Evolutionary conservation across 1,140 invertebrate genomes (phyloP).

Genomic region (Euborellia annulipes): DNA sequence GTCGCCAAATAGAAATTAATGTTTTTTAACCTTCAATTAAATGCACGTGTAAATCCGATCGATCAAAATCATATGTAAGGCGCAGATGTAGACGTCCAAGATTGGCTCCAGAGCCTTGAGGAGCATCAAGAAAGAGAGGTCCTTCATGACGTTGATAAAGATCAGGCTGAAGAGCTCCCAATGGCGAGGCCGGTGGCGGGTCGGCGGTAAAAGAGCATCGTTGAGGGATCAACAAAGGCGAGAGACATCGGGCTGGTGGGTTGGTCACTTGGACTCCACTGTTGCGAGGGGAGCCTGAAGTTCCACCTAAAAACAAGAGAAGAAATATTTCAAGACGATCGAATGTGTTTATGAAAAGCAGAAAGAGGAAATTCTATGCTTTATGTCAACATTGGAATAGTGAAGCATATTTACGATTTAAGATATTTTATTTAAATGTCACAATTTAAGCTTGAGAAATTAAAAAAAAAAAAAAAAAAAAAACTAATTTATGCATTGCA

Average conservation of each 20-base stretch:
- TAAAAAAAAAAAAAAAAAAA: no score
- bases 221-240: conserved; percentile 18
- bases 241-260: conserved; percentile 13
- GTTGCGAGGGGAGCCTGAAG: background rate
- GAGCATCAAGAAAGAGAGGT: conserved; percentile 48
- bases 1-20: conserved; percentile 5
- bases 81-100: conserved; percentile 66
- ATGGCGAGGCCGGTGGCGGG: conserved; percentile 43
- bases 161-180: conserved; percentile 75
- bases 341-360: no score
- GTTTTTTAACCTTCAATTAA: conserved; percentile 58
- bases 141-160: conserved; percentile 60
- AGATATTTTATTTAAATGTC: no score
- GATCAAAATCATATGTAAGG: conserved; percentile 78
- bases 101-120: conserved; percentile 33
- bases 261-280: background rate
- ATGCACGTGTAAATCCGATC: conserved; percentile 73
- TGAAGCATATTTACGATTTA: no score
- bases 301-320: no score
- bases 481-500: no score
- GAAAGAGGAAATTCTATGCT: no score
- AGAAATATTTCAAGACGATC: no score
- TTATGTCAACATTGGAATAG: no score
- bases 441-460: no score
- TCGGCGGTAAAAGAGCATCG: conserved; percentile 3